Conservation (phyloP, 2,888 invertebrate species). For the Drosophila maculinotata region DNA sequence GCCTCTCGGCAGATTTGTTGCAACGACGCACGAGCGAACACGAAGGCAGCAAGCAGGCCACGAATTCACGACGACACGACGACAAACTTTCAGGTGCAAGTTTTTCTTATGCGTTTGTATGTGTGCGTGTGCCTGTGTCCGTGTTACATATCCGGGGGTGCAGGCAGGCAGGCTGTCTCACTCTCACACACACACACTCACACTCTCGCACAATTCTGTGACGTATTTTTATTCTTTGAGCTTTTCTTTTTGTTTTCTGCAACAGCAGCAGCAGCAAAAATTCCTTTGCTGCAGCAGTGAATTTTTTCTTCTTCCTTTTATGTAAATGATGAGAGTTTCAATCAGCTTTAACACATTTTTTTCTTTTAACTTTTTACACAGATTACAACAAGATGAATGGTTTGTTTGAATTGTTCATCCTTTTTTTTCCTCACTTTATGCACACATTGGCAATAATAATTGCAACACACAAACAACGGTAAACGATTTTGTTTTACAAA, state of each 20-base stretch:
- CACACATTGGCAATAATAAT: constrained; percentile 17
- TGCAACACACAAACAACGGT: constrained; percentile 25
- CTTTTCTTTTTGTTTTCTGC: constrained; percentile 45
- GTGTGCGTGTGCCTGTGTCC: constrained; percentile 35
- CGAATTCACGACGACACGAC: constrained; percentile 29
- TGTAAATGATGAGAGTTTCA: constrained; percentile 51
- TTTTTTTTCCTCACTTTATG: constrained; percentile 17
- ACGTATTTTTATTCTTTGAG: constrained; percentile 52
- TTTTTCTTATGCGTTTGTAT: constrained; percentile 60
- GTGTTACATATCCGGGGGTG: constrained; percentile 82
- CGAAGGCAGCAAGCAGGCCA: constrained; percentile 50
- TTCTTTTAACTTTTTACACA: constrained; percentile 4
- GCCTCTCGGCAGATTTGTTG: constrained; percentile 49
- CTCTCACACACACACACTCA: constrained; percentile 60
- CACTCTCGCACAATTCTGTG: constrained; percentile 61
- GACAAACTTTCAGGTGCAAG: constrained; percentile 77
- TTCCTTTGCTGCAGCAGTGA: constrained; percentile 56
- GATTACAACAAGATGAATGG: constrained; percentile 15
- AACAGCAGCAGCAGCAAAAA: constrained; percentile 61
- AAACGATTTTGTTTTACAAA: constrained; percentile 23
- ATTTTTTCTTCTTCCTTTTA: constrained; percentile 41
- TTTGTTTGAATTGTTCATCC: constrained; percentile 1
- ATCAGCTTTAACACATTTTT: constrained; percentile 28
- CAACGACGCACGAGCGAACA: constrained; percentile 51
- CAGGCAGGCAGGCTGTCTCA: constrained; percentile 55